Percentiles rank a stretch among this genome's conserved stretches.
These are phyloP conservation scores for Tinea trinotella DNA, from an alignment of 2,888 invertebrate species.

Conservation along the genomic window DNA sequence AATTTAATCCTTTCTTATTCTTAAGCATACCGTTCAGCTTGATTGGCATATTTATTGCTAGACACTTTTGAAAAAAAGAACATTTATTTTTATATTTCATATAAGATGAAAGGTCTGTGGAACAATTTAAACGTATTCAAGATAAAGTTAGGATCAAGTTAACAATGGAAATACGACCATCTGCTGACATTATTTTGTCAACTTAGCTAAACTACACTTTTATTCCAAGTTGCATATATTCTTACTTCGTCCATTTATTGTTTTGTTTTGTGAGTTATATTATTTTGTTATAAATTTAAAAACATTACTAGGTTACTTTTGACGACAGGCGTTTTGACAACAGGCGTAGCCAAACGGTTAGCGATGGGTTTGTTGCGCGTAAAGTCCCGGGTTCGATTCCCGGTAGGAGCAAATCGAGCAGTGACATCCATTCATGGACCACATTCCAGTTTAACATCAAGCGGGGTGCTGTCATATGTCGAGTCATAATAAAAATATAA, in stretches of 20 bases:
- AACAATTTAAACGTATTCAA: not conserved
- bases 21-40: not conserved
- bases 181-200: not conserved
- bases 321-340: too few relatives aligned
- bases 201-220: not conserved
- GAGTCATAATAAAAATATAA: too few relatives aligned
- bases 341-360: too few relatives aligned
- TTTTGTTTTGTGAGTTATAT: too few relatives aligned
- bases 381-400: too few relatives aligned
- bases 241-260: not conserved
- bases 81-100: not conserved
- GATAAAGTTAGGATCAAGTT: not conserved
- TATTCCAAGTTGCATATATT: not conserved
- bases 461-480: too few relatives aligned
- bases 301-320: too few relatives aligned
- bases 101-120: not conserved
- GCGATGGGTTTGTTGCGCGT: too few relatives aligned
- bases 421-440: too few relatives aligned
- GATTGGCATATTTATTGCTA: constrained; percentile 10
- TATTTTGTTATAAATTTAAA: too few relatives aligned
- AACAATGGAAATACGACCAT: not conserved
- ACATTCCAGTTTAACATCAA: too few relatives aligned
- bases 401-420: too few relatives aligned
- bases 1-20: constrained; percentile 4
- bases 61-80: constrained; percentile 6